Percentiles rank a stretch among this genome's conserved stretches.
These are phyloP conservation scores for Furnarius figulus DNA, from an alignment of 2,113 vertebrate species.

Conservation along the genomic window DNA sequence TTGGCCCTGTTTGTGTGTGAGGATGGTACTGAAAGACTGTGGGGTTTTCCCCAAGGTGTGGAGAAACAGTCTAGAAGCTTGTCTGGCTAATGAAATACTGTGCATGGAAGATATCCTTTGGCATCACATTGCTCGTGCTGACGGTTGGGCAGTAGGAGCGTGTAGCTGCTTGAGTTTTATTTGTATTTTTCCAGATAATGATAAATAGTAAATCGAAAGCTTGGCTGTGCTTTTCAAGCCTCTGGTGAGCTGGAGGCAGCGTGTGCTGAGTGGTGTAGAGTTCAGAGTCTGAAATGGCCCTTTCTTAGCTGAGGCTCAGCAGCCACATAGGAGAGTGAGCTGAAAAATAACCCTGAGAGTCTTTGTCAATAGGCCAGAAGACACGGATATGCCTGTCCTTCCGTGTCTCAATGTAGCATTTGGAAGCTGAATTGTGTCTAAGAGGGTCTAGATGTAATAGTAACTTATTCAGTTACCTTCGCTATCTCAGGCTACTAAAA, in stretches of 20 bases:
- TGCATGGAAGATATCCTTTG: not conserved
- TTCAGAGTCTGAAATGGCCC: not conserved
- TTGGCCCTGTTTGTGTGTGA: not conserved
- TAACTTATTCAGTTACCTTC: not conserved
- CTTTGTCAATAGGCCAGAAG: not conserved
- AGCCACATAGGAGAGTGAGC: fast-evolving
- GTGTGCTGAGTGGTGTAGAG: not conserved
- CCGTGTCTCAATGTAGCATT: not conserved
- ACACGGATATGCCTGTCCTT: not conserved
- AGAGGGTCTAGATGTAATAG: not conserved
- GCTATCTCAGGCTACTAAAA: not conserved
- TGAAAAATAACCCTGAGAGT: not conserved
- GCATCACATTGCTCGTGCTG: not conserved
- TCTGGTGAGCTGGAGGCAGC: not conserved
- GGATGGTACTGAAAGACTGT: not conserved
- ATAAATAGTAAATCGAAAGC: not conserved
- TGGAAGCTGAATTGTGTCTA: not conserved
- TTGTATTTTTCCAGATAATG: not conserved
- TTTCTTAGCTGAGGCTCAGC: not conserved
- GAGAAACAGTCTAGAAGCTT: not conserved
- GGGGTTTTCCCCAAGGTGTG: not conserved
- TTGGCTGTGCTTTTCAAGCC: not conserved
- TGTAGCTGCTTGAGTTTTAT: not conserved
- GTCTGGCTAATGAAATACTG: not conserved
- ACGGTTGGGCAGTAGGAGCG: fast-evolving